Evolutionary conservation across 2,113 vertebrate species (phyloP).

Genomic region (Leuciscus idus): DNA sequence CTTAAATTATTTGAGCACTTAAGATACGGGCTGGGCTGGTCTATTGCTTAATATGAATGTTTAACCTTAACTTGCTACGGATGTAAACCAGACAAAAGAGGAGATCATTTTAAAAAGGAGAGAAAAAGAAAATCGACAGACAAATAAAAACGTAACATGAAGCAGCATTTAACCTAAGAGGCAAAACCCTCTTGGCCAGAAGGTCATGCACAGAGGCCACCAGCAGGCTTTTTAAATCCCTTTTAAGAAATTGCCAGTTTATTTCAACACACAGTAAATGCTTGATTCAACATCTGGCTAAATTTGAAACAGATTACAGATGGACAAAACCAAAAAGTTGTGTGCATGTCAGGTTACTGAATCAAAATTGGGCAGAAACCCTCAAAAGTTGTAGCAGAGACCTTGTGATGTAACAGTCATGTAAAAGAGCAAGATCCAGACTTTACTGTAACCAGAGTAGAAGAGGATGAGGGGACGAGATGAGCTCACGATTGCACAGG

Average conservation of each 20-base stretch:
- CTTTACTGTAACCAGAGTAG: constrained; percentile 25
- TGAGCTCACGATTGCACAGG: constrained; percentile 55
- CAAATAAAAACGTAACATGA: constrained; percentile 66
- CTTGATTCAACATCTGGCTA: constrained; percentile 63
- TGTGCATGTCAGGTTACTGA: not conserved
- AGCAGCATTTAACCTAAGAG: constrained; percentile 72
- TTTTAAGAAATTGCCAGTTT: constrained; percentile 62
- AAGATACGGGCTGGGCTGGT: constrained; percentile 57
- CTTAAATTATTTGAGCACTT: constrained; percentile 61
- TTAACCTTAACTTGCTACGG: constrained; percentile 60
- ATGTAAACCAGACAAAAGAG: constrained; percentile 51
- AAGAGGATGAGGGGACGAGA: not conserved
- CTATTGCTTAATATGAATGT: constrained; percentile 73
- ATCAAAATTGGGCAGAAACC: not conserved
- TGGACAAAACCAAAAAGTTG: not conserved
- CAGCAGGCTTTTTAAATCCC: constrained; percentile 65
- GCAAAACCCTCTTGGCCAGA: constrained; percentile 58
- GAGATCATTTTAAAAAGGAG: constrained; percentile 49
- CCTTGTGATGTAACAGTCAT: constrained; percentile 28
- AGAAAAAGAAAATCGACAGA: constrained; percentile 36
- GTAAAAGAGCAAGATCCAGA: constrained; percentile 24
- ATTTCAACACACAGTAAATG: constrained; percentile 63
- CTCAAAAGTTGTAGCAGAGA: constrained; percentile 59
- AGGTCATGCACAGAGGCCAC: constrained; percentile 76
- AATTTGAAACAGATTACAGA: not conserved